phyloP scores from a whole-genome alignment of 2,797 vertebrate species.

The Numenius phaeopus region DNA sequence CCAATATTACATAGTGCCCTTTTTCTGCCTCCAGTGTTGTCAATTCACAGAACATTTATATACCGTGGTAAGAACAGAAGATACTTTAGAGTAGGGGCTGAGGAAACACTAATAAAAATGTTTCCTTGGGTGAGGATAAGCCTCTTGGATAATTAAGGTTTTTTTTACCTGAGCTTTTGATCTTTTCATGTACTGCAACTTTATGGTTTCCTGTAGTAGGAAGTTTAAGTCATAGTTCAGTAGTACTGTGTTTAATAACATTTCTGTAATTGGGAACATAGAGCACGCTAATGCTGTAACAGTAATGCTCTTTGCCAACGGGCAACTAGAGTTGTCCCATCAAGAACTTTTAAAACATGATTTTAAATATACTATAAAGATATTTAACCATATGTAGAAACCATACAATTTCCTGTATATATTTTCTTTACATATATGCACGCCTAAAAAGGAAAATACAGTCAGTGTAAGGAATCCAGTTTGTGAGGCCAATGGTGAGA shows the following conservation, averaged over 20 bases:
- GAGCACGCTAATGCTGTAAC: neutral
- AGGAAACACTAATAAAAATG: slow-evolving; percentile 48
- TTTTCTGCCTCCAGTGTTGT: neutral
- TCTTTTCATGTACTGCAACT: slow-evolving; percentile 30
- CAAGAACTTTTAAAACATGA: neutral
- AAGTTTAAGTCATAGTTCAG: slow-evolving; percentile 67
- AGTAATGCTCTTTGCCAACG: neutral
- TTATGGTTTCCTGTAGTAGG: slow-evolving; percentile 64
- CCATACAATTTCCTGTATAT: neutral
- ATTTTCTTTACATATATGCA: neutral
- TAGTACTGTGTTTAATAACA: slow-evolving; percentile 29
- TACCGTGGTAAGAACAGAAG: neutral
- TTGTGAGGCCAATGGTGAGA: neutral
- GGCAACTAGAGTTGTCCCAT: neutral
- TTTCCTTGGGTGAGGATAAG: slow-evolving; percentile 38
- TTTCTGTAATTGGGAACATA: neutral
- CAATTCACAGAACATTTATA: neutral
- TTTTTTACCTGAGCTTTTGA: slow-evolving; percentile 46
- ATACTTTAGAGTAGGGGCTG: neutral
- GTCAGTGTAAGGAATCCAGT: neutral
- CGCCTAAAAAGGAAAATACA: neutral
- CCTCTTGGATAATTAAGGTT: neutral
- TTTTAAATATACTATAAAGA: neutral
- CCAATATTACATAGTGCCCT: neutral
- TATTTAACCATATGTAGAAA: neutral